These are phyloP conservation scores for Diogma glabrata DNA, from an alignment of 2,888 invertebrate genomes.

Conservation along the genomic window DNA sequence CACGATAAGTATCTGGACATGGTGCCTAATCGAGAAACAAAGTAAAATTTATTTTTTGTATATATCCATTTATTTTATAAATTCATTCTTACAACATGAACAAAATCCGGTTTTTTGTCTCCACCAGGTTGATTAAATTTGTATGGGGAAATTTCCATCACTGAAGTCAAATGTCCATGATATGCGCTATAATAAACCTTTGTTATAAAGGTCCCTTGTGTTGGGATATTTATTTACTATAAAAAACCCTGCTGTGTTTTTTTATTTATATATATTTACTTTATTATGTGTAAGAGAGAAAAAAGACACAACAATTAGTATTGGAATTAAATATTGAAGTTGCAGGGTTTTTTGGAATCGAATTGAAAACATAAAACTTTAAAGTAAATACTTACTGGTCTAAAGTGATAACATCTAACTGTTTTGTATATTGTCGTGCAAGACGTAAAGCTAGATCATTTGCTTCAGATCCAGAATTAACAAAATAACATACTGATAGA, in stretches of 20 bases:
- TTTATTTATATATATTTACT: no score
- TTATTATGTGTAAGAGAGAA: no score
- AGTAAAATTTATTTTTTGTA: constrained; percentile 14
- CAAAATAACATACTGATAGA: constrained; percentile 87
- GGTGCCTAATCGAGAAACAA: constrained; percentile 47
- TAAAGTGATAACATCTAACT: constrained; percentile 80
- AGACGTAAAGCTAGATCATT: constrained; percentile 93
- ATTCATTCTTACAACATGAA: constrained; percentile 83
- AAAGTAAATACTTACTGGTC: constrained; percentile 75
- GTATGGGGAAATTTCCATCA: constrained; percentile 97
- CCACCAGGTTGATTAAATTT: constrained; percentile 87
- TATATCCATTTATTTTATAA: background rate
- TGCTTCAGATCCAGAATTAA: constrained; percentile 98
- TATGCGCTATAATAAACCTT: constrained; percentile 65
- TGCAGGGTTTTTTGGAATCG: background rate
- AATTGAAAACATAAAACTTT: no score
- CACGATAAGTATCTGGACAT: constrained; percentile 87
- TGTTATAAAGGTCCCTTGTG: background rate
- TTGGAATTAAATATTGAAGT: constrained; percentile 9
- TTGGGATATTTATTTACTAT: no score
- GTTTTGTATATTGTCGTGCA: constrained; percentile 78
- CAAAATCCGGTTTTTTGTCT: constrained; percentile 70
- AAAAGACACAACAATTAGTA: constrained; percentile 10
- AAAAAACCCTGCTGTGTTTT: no score
- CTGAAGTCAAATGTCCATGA: constrained; percentile 92